phyloP scores from a whole-genome alignment of 2,797 vertebrate species.

The Fundulus diaphanus region DNA sequence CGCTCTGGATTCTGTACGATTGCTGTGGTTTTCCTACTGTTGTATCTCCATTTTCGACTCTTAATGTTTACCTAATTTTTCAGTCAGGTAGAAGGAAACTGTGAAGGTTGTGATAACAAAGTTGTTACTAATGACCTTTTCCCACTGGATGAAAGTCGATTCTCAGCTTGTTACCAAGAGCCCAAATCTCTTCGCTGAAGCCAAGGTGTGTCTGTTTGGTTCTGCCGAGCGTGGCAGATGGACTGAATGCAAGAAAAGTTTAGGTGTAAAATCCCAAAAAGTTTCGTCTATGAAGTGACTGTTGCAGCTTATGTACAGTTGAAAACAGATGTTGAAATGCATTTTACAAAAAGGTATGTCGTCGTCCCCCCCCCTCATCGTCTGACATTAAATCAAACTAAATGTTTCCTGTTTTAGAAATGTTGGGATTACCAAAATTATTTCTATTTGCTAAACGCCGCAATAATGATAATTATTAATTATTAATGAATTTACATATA shows the following conservation, averaged over 20 bases:
- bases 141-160: slow-evolving; percentile 59
- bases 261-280: slow-evolving; percentile 29
- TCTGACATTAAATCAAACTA: not conserved
- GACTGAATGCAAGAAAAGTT: slow-evolving; percentile 11
- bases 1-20: slow-evolving; percentile 18
- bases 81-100: slow-evolving; percentile 17
- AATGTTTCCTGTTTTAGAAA: not conserved
- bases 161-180: slow-evolving; percentile 29
- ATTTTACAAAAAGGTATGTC: not conserved
- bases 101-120: slow-evolving; percentile 17
- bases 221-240: not conserved
- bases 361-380: not conserved
- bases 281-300: slow-evolving; percentile 46
- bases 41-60: slow-evolving; percentile 23
- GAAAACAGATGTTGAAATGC: not conserved
- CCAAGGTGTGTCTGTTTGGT: not conserved
- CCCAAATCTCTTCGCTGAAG: not conserved
- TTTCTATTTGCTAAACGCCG: not conserved
- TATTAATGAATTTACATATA: not conserved
- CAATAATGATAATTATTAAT: not conserved
- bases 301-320: slow-evolving; percentile 43
- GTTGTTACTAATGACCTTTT: slow-evolving; percentile 50
- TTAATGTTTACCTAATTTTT: slow-evolving; percentile 17
- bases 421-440: not conserved
- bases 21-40: slow-evolving; percentile 41